These are phyloP conservation scores for Megalurothrips usitatus DNA, from an alignment of 2,888 invertebrate genomes.

Conservation along the genomic window DNA sequence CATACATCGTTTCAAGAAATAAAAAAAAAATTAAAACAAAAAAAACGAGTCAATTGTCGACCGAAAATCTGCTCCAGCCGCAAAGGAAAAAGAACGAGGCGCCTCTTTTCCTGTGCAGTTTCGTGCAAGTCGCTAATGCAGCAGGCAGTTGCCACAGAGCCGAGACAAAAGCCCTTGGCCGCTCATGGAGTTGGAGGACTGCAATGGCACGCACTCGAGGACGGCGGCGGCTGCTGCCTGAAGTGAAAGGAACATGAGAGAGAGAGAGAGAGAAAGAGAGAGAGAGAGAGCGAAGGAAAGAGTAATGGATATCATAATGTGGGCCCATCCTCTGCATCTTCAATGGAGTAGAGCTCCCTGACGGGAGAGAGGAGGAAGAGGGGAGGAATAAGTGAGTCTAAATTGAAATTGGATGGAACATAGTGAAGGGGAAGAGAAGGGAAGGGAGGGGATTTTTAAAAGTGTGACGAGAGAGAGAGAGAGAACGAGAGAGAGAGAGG, in stretches of 20 bases:
- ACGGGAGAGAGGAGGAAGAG: not conserved
- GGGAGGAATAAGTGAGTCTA: not conserved
- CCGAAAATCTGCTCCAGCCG: too few species aligned
- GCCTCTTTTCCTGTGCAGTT: too few species aligned
- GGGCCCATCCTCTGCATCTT: not conserved
- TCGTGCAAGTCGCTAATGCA: too few species aligned
- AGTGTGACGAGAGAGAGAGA: not conserved
- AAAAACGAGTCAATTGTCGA: too few species aligned
- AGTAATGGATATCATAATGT: not conserved
- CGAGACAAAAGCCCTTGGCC: too few species aligned
- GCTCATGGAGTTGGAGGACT: too few species aligned
- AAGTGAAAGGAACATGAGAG: not conserved
- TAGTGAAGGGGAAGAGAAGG: not conserved
- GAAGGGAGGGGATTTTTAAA: not conserved
- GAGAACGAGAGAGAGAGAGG: not conserved
- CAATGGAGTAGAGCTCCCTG: not conserved
- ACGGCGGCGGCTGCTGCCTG: too few species aligned
- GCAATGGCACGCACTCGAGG: too few species aligned
- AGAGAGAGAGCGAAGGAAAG: not conserved
- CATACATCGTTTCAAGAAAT: too few species aligned
- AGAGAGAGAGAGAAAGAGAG: not conserved
- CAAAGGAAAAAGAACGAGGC: too few species aligned
- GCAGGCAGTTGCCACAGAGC: too few species aligned
- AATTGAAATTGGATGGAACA: constrained; percentile 12
- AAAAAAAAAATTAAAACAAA: too few species aligned